Evolutionary conservation across 2,797 vertebrate genomes (phyloP), one percentile per base, ranked within the genome.

Genomic region (Ispidina picta): DNA sequence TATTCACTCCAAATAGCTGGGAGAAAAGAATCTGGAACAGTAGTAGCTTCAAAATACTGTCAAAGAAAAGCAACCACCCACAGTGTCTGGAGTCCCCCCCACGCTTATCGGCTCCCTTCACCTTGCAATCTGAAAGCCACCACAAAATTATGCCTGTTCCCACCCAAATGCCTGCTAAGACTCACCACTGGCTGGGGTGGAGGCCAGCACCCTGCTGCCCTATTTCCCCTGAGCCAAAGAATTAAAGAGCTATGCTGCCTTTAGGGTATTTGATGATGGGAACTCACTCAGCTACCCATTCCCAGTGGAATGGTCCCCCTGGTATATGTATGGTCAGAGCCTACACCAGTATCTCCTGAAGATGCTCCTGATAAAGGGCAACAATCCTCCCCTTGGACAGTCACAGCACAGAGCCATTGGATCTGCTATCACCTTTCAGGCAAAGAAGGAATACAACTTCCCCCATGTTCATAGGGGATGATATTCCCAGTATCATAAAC

Each of bases 31-130:
- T 91, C 66, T 92, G 90, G 69, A 93, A 52, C 63, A 75, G 88
- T 85, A 92, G 92, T 88, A 93, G 78, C 73, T 95, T 93, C 72
- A 88, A 92, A 94, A 88, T 54, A 70, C 62, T 2, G 2, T 86
- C 85, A 86, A 88, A 90, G 75, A 84, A 84, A 93, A 94, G 83
- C 62, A 92, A 62, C 91, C 89, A 66, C 91, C 91, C 88, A 95
- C 86, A 13, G 55, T 0, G 59, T 88, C 94, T 91, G 88, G 74
- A 88, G 80, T 93, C 25, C 39, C 80, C 86, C 86, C 81, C 77
- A 86, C 35, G 6, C 80, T 80, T 75, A 70, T 75, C 87, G 55
- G 64, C 51, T 93, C 46, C 74, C 56, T 92, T 83, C 91, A 91
- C 71, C 83, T 68, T 82, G 54, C 63, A 92, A 76, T 54, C 71